Base-by-base conservation (phyloP, 2,797 vertebrate genomes). In the Sardinella longiceps region DNA sequence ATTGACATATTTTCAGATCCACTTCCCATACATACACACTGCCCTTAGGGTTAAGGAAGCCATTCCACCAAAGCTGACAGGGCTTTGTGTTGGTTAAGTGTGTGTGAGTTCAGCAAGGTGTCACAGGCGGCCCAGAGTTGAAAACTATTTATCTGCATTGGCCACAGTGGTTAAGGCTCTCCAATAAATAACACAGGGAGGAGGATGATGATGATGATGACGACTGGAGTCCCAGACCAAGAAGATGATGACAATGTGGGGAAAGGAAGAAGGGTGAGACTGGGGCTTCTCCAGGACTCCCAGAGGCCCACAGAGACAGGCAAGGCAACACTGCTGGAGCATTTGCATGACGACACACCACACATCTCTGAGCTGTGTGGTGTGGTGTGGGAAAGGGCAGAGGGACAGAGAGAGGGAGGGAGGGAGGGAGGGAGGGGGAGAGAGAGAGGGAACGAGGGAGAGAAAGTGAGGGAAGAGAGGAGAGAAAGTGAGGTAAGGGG, bases 321-420 rank as follows among this genome's bases (percentile, higher is more conserved):
- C 10, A 9, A 66, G 30, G 66, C 33, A 74, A 33, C 33, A 3
- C 66, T 30, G 66, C 66, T 30, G 66, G 4, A 18, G 33, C 30
- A 74, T 74, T 74, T 39, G 66, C 33, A 74, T 74, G 66, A 74
- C 66, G 66, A 74, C 66, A 74, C 60, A 30, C 30, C 1, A 11
- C 60, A 28, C 66, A 39, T 39, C 3, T 37, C 3, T 20, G 66
- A 39, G 66, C 15, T 30, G 66, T 85, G 66, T 85, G 87, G 66
- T 85, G 66, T 85, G 87, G 84, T 89, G 89, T 90, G 89, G 89
- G 89, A 90, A 90, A 89, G 88, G 88, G 86, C 88, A 89, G 84
- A 83, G 82, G 88, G 88, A 84, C 85, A 89, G 88, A 86, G 90
- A 89, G 91, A 88, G 91, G 89, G 86, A 92, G 91, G 91, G 91